These are phyloP conservation scores for Stictocephala bisonia DNA, from an alignment of 2,888 invertebrate genomes.

Conservation along the genomic window DNA sequence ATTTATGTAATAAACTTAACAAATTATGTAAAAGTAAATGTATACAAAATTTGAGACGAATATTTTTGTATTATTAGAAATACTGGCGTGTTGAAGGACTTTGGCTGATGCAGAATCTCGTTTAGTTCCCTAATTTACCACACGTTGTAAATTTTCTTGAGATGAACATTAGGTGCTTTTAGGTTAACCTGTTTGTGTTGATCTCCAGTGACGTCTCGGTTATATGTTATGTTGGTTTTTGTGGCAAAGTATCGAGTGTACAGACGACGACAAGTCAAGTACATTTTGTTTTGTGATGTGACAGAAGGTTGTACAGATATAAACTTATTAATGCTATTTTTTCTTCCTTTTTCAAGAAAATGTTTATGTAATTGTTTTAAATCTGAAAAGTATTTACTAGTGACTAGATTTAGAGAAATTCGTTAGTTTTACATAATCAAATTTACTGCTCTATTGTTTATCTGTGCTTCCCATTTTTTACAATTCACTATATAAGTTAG, in stretches of 20 bases:
- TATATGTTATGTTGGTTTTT: constrained; percentile 28
- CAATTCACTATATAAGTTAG: no score
- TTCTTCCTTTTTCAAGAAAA: constrained; percentile 36
- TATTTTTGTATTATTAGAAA: no score
- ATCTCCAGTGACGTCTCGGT: constrained; percentile 9
- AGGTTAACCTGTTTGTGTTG: constrained; percentile 37
- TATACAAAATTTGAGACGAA: no score
- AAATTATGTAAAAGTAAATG: no score
- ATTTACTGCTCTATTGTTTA: neutral
- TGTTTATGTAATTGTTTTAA: constrained; percentile 39
- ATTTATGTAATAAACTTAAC: no score
- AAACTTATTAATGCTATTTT: constrained; percentile 24
- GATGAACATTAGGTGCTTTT: constrained; percentile 43
- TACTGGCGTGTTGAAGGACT: neutral
- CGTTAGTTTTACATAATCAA: neutral
- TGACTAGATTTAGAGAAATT: constrained; percentile 27
- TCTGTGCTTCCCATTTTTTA: neutral
- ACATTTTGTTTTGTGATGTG: constrained; percentile 32
- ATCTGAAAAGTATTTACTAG: constrained; percentile 35
- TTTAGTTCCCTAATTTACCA: constrained; percentile 26
- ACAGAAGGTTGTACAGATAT: constrained; percentile 24
- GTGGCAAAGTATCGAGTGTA: constrained; percentile 7
- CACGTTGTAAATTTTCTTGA: constrained; percentile 13
- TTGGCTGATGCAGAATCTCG: constrained; percentile 11
- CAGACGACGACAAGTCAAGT: constrained; percentile 23